These are phyloP conservation scores for Pollimyrus isidori DNA, from an alignment of 2,113 vertebrate genomes.

Conservation along the genomic window DNA sequence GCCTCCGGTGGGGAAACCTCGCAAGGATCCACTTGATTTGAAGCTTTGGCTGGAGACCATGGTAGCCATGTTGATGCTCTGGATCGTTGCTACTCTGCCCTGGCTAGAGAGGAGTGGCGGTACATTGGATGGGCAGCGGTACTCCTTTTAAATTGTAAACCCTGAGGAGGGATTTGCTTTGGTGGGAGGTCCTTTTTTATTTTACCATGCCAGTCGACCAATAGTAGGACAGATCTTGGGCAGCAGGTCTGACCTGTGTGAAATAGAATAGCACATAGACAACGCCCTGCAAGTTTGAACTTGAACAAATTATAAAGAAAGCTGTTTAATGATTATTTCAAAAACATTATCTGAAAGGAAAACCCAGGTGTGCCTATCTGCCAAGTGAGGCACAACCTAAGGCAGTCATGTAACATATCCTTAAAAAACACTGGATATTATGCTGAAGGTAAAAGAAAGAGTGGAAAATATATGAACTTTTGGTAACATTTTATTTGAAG, in stretches of 20 bases:
- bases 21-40: slow-evolving; percentile 4
- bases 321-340: slow-evolving; percentile 4
- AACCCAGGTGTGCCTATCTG: neutral
- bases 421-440: neutral
- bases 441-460: neutral
- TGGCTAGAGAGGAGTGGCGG: slow-evolving; percentile 37
- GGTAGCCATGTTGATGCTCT: slow-evolving; percentile 22
- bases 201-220: neutral
- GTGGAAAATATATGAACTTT: neutral
- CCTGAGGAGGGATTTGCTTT: neutral
- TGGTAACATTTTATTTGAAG: neutral
- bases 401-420: neutral
- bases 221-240: neutral
- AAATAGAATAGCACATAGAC: neutral
- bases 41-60: slow-evolving; percentile 7
- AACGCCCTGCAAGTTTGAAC: neutral
- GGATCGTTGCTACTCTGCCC: slow-evolving; percentile 32
- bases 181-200: neutral
- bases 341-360: slow-evolving; percentile 4
- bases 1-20: neutral
- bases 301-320: neutral
- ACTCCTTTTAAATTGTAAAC: neutral
- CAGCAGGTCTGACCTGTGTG: neutral
- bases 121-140: neutral
- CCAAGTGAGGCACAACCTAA: neutral